Evolutionary conservation across 2,797 vertebrate species (phyloP).

Genomic region (Scleropages formosus): DNA sequence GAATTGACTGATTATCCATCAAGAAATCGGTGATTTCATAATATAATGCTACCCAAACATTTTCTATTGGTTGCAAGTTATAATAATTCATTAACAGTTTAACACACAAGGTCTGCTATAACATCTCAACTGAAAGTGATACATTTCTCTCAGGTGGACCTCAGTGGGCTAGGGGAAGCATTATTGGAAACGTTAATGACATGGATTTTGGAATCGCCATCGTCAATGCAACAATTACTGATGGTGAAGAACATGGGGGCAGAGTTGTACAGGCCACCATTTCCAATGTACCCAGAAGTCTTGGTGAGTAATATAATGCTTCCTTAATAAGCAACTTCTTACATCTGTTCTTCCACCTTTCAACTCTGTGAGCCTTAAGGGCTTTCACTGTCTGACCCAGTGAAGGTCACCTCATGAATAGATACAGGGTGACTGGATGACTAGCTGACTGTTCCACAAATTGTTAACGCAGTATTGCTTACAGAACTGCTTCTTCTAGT

Average conservation of each 20-base stretch:
- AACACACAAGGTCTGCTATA: background rate
- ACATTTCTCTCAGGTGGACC: slow-evolving; percentile 76
- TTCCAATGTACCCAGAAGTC: slow-evolving; percentile 79
- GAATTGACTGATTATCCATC: no score
- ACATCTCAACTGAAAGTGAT: background rate
- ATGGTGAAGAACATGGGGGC: slow-evolving; percentile 62
- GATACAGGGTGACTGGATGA: no score
- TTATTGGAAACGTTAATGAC: slow-evolving; percentile 89
- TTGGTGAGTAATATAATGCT: slow-evolving; percentile 71
- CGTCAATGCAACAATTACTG: slow-evolving; percentile 82
- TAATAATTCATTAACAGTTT: background rate
- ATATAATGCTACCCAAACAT: background rate
- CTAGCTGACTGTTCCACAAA: no score
- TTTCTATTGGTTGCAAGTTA: background rate
- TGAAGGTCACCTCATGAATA: no score
- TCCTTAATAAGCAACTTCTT: background rate
- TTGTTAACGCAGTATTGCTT: no score
- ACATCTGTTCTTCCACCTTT: no score
- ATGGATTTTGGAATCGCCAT: slow-evolving; percentile 87
- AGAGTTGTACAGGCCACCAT: slow-evolving; percentile 81
- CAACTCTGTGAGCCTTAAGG: no score
- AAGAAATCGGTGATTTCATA: background rate
- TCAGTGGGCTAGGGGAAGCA: slow-evolving; percentile 81
- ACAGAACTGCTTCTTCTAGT: no score
- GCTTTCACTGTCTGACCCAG: no score